Conservation (phyloP, 2,797 vertebrate genomes). For the Pangasius larnaudii region DNA sequence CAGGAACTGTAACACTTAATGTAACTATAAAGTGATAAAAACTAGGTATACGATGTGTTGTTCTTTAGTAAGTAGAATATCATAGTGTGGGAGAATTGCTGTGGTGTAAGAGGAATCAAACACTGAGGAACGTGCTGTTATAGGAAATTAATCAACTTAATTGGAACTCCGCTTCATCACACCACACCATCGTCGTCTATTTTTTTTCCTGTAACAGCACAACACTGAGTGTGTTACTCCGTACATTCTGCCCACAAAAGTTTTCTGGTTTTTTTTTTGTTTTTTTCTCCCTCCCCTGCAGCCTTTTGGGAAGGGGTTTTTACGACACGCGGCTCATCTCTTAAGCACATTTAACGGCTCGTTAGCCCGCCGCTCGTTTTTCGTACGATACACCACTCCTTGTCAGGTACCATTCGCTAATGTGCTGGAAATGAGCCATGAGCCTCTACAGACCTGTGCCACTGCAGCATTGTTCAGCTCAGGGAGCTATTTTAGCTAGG, state of each 20-base stretch:
- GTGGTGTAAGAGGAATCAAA: background rate
- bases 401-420: slow-evolving; percentile 74
- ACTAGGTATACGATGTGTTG: background rate
- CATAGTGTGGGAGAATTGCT: background rate
- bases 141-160: background rate
- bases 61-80: background rate
- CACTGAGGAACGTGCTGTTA: background rate
- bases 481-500: slow-evolving; percentile 25
- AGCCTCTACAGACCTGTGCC: slow-evolving; percentile 58
- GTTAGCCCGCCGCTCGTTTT: slow-evolving; percentile 66
- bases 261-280: background rate
- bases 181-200: background rate
- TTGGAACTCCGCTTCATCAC: background rate
- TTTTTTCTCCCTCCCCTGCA: background rate
- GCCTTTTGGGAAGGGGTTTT: slow-evolving; percentile 53
- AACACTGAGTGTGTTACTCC: background rate
- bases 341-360: slow-evolving; percentile 75
- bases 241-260: background rate
- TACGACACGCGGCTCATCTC: slow-evolving; percentile 65
- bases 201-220: background rate
- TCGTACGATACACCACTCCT: slow-evolving; percentile 63
- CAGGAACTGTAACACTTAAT: background rate
- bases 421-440: slow-evolving; percentile 72
- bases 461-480: slow-evolving; percentile 33
- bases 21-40: background rate